A percentile compares a stretch with the other conserved stretches of the same genome.
phyloP scores from a whole-genome alignment of 2,888 invertebrate genomes.

The Xestia sexstrigata region DNA sequence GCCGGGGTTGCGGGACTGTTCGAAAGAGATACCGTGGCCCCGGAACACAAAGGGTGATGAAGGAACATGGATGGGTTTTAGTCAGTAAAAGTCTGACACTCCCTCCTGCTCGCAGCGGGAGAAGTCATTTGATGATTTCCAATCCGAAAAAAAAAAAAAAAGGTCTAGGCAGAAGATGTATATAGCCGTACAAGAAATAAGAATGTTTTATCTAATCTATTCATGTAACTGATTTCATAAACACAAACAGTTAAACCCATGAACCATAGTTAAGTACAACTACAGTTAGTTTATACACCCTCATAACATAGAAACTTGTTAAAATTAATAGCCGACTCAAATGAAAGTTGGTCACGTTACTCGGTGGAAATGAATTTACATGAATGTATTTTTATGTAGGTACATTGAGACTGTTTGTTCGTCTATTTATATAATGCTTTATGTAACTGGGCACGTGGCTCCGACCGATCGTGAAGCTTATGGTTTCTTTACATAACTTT shows the following conservation, averaged over 20 bases:
- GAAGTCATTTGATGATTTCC: no score
- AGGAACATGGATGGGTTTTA: no score
- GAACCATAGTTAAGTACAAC: conserved; percentile 15
- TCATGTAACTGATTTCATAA: conserved; percentile 18
- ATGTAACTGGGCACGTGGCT: background rate
- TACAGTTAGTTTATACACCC: conserved; percentile 3
- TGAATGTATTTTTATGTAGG: no score
- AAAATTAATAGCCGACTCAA: conserved; percentile 47
- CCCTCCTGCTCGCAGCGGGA: no score
- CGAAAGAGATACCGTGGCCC: no score
- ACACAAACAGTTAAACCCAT: background rate
- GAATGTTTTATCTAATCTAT: background rate
- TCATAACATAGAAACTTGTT: conserved; percentile 48
- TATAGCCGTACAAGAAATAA: no score
- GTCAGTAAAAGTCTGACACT: no score
- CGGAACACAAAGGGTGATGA: no score
- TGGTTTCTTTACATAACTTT: background rate
- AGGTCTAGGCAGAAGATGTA: no score
- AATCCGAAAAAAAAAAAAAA: no score
- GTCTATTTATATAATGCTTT: conserved; percentile 11
- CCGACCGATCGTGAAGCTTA: background rate
- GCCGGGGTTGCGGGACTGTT: no score
- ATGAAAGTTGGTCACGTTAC: conserved; percentile 53
- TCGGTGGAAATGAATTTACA: conserved; percentile 4
- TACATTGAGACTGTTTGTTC: conserved; percentile 35